Evolutionary conservation across 2,113 vertebrate genomes (phyloP).

Genomic region (Gopherus evgoodei): DNA sequence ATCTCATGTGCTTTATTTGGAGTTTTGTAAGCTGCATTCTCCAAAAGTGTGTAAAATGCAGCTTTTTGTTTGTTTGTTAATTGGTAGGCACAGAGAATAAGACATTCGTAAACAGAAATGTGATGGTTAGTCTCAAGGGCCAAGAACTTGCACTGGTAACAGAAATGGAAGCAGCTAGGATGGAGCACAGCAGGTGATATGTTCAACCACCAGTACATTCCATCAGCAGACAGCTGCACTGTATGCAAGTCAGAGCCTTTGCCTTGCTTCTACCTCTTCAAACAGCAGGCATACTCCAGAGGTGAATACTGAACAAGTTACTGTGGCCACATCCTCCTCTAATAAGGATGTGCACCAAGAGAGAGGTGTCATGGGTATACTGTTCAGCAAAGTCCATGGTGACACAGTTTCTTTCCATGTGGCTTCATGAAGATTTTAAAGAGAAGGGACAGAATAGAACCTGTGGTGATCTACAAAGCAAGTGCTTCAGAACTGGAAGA

Average conservation of each 20-base stretch:
- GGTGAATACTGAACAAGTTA: not conserved
- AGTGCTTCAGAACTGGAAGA: not conserved
- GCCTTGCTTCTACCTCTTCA: not conserved
- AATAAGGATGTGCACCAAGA: not conserved
- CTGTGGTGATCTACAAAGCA: not conserved
- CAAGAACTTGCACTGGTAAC: not conserved
- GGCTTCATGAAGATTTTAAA: not conserved
- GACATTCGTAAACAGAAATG: not conserved
- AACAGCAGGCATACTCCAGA: not conserved
- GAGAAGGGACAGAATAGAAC: not conserved
- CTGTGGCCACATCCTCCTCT: no score
- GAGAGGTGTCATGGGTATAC: not conserved
- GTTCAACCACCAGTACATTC: not conserved
- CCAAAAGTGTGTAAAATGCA: rapidly evolving
- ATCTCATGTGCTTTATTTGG: not conserved
- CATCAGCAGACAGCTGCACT: not conserved
- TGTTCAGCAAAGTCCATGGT: no score
- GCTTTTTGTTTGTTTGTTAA: not conserved
- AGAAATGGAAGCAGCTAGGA: not conserved
- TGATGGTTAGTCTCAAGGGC: not conserved
- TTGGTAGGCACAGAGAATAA: not conserved
- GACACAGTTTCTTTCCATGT: not conserved
- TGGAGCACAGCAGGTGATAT: not conserved
- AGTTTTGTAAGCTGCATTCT: not conserved
- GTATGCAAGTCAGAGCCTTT: not conserved